Evolutionary conservation across 2,797 vertebrate genomes (phyloP), one percentile per base, ranked within the genome.

Genomic region (Enteromius fasciolatus): DNA sequence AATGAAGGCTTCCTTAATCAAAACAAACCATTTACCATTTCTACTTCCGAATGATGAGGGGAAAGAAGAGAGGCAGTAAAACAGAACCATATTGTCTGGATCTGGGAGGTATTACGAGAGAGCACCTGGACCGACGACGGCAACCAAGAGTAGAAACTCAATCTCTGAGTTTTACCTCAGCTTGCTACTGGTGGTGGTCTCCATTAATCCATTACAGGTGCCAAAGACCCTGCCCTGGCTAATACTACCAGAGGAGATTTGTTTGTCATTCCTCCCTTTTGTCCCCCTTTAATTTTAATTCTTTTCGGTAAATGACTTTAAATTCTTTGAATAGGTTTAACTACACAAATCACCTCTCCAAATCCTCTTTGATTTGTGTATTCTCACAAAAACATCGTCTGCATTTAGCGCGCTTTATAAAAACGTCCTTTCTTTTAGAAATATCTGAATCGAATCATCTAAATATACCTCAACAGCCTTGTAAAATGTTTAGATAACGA

Each of bases 201-300:
- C 93, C 76, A 90, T 94, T 98, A 98, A 98, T 98, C 97, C 97
- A 93, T 92, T 94, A 93, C 97, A 98, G 97, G 97, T 99, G 97
- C 96, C 96, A 95, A 95, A 94, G 90, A 87, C 87, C 78, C 90
- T 85, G 83, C 92, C 91, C 85, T 4, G 84, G 69, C 88, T 66
- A 41, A 84, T 85, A 80, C 76, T 78, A 83, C 82, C 50, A 74
- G 81, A 78, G 66, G 66, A 82, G 59, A 73, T 46, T 63, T 63
- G 36, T 81, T 76, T 79, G 54, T 81, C 74, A 81, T 52, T 52
- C 25, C 28, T 75, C 52, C 39, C 39, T 25, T 78, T 28, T 50
- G 18, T 78, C 25, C 31, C 10, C 18, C 17, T 48, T 81, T 31
- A 31, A 59, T 31, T 69, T n/a, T n/a, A 5, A 33, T 39, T 66